Percentiles rank a stretch among this genome's conserved stretches.
These are phyloP conservation scores for Gastrophryne carolinensis DNA, from an alignment of 2,797 vertebrate species.

Conservation along the genomic window DNA sequence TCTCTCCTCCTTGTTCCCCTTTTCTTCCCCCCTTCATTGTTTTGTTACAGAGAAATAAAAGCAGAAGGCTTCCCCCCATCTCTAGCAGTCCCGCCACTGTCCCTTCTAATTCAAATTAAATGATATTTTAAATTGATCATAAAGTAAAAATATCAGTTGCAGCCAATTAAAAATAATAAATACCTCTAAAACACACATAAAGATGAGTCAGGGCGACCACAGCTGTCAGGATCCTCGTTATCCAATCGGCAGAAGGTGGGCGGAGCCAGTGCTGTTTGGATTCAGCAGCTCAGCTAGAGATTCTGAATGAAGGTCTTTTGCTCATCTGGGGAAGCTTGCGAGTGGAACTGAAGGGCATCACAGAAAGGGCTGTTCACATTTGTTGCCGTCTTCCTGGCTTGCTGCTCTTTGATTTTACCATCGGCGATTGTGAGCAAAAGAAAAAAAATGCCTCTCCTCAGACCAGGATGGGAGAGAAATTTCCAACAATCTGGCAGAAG, in stretches of 20 bases:
- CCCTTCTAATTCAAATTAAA: too few species aligned
- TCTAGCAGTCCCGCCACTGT: too few species aligned
- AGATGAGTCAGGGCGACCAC: background rate
- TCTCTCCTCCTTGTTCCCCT: too few species aligned
- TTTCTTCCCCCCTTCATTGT: too few species aligned
- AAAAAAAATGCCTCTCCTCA: constrained; percentile 34
- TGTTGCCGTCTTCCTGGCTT: background rate
- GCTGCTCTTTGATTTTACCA: constrained; percentile 15
- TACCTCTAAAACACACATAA: too few species aligned
- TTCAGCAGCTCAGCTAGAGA: constrained; percentile 63
- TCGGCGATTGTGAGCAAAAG: constrained; percentile 45
- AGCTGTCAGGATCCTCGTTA: constrained; percentile 57
- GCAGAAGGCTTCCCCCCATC: too few species aligned
- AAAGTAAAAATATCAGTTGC: too few species aligned
- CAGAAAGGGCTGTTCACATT: constrained; percentile 1
- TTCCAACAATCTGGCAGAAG: constrained; percentile 83
- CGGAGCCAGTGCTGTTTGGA: constrained; percentile 70
- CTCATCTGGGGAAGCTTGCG: constrained; percentile 25
- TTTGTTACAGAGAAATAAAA: too few species aligned
- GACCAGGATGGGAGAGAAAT: constrained; percentile 65
- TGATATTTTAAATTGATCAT: too few species aligned
- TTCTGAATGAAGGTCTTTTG: constrained; percentile 81
- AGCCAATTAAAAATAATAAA: too few species aligned
- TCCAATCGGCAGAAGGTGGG: constrained; percentile 78
- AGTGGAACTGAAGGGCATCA: constrained; percentile 30